Base-by-base conservation (phyloP, 2,888 invertebrate species). In the Drosophila atripex region DNA sequence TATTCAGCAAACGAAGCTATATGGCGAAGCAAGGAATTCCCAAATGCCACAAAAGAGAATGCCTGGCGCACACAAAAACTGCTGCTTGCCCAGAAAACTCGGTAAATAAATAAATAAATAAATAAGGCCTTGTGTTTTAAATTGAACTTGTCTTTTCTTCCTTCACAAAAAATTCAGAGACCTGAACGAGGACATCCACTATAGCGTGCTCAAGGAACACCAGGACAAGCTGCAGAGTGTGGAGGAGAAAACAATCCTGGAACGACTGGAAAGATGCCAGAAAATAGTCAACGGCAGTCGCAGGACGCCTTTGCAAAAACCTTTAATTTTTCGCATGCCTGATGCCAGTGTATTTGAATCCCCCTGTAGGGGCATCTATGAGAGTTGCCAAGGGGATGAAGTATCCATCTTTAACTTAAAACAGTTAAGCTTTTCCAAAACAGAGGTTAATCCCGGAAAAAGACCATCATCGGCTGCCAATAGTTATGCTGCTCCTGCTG, bases 61-160 rank as follows among this genome's bases (percentile, higher is more conserved):
- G 79, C 77, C 3, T 89, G 89, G 89, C 80, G 89, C 0, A 28
- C 60, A 1, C 86, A 88, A 39, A 61, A 68, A 2, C 3, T 85
- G 14, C 4, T 89, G 5, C 43, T 88, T n/a, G 64, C 64, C 0
- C 70, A 84, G 0, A 57, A 74, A 25, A 59, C 75, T 1, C 46
- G 64, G 89, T 84, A 56, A 47, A 30, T 30, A 9, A 23, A 32
- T n/a, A 25, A 46, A 38, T 18, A 16, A 8, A 0, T n/a, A n/a
- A n/a, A n/a, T n/a, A n/a, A 4, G 3, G 4, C n/a, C n/a, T 11
- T 2, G 7, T 3, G 4, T 50, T n/a, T 2, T 7, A 5, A 9
- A 5, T 3, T 21, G 3, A 6, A 23, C 35, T 11, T n/a, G 32
- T 7, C 7, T 7, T 14, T 8, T 43, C 11, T n/a, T 8, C 28